phyloP scores from a whole-genome alignment of 2,888 invertebrate genomes.

The Gerris lacustris region DNA sequence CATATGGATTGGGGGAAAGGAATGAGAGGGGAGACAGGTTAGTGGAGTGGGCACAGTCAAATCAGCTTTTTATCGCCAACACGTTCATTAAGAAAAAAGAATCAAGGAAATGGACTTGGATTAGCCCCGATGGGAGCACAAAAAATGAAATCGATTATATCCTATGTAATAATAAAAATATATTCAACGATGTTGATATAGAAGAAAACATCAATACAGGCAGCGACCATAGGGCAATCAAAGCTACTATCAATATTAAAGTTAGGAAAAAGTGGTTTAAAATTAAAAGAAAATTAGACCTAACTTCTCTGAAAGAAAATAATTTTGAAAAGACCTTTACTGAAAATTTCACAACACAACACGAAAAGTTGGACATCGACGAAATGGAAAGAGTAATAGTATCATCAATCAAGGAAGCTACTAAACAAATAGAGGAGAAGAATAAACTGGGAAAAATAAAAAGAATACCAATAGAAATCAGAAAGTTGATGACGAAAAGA shows the following conservation, averaged over 20 bases:
- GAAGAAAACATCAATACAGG: neutral
- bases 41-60: neutral
- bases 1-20: neutral
- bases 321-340: neutral
- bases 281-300: neutral
- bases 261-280: neutral
- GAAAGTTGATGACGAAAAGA: neutral
- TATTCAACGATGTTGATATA: neutral
- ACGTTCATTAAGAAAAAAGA: neutral
- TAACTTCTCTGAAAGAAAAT: neutral
- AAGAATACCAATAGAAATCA: slow-evolving; percentile 12
- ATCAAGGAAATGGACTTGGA: neutral
- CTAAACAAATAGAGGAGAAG: neutral
- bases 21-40: neutral
- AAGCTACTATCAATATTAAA: neutral
- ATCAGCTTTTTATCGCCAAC: neutral
- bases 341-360: too few relatives aligned
- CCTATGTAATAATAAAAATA: neutral
- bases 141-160: neutral
- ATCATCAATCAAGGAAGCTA: neutral
- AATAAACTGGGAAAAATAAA: slow-evolving; percentile 1
- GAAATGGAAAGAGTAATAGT: neutral
- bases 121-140: neutral
- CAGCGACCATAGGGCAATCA: neutral
- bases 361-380: too few relatives aligned